Evolutionary conservation across 1,140 invertebrate species (phyloP).

Genomic region (Kradibia gibbosae): DNA sequence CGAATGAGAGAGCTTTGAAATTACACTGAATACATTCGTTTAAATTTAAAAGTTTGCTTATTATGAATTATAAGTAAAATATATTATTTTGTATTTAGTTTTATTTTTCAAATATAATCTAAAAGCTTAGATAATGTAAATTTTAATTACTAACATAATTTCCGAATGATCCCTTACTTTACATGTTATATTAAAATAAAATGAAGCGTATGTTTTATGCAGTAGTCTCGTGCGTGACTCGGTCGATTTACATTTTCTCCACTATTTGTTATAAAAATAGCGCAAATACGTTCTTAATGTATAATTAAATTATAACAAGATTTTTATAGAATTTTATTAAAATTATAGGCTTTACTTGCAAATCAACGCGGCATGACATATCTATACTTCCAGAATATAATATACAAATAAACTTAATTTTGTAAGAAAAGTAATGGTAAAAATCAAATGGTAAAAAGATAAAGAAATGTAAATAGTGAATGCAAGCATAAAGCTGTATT

Average conservation of each 20-base stretch:
- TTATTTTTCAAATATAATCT: too few relatives aligned
- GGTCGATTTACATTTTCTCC: background rate
- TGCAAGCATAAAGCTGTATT: too few relatives aligned
- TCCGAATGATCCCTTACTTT: slow-evolving; percentile 18
- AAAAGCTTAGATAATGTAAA: slow-evolving; percentile 11
- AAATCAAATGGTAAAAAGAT: too few relatives aligned
- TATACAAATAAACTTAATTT: too few relatives aligned
- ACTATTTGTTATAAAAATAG: slow-evolving; percentile 16
- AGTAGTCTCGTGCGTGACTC: slow-evolving; percentile 39
- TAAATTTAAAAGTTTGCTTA: background rate
- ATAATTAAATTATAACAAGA: background rate
- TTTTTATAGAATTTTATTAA: background rate
- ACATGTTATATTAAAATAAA: slow-evolving; percentile 27
- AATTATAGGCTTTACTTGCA: too few relatives aligned
- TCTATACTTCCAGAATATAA: too few relatives aligned
- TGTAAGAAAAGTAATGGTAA: too few relatives aligned
- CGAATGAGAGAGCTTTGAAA: background rate
- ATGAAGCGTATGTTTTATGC: slow-evolving; percentile 33
- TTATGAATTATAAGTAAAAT: background rate
- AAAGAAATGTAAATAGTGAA: too few relatives aligned
- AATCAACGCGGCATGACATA: too few relatives aligned
- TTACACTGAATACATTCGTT: background rate
- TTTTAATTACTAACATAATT: slow-evolving; percentile 6
- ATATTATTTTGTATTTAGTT: background rate
- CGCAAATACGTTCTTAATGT: slow-evolving; percentile 13